Percentiles rank a stretch among this genome's conserved stretches.
Evolutionary conservation across 2,797 vertebrate species (phyloP).

Genomic region (Microcaecilia unicolor): DNA sequence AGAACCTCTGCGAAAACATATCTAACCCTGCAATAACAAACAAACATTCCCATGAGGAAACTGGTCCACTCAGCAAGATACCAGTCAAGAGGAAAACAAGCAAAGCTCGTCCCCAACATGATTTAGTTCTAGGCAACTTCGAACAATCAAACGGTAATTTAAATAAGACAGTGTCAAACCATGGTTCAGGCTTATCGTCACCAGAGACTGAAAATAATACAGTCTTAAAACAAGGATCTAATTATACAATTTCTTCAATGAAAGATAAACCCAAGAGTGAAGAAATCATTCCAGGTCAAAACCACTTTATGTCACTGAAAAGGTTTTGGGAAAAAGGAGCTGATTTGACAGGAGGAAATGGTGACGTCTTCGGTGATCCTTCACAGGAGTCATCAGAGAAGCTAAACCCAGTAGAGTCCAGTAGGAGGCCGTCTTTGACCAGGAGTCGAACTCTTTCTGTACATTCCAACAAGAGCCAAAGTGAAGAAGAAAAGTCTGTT

Average conservation of each 20-base stretch:
- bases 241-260: conserved; percentile 31
- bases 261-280: conserved; percentile 27
- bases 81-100: conserved; percentile 35
- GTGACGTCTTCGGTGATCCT: fast-evolving
- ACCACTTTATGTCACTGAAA: conserved; percentile 41
- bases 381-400: background rate
- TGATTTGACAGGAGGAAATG: conserved; percentile 1
- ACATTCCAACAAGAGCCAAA: conserved; percentile 16
- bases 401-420: background rate
- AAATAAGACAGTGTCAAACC: background rate
- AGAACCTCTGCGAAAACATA: conserved; percentile 1
- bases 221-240: background rate
- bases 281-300: conserved; percentile 15
- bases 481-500: background rate
- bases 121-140: background rate
- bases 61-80: conserved; percentile 25
- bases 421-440: background rate
- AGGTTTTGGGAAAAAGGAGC: conserved; percentile 51
- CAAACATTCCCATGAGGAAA: conserved; percentile 4
- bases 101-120: background rate
- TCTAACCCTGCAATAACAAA: background rate
- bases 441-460: conserved; percentile 3
- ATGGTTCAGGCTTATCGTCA: background rate
- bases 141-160: conserved; percentile 4
- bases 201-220: background rate